Conservation (phyloP, 2,797 vertebrate genomes). For the Myotis vivesi region DNA sequence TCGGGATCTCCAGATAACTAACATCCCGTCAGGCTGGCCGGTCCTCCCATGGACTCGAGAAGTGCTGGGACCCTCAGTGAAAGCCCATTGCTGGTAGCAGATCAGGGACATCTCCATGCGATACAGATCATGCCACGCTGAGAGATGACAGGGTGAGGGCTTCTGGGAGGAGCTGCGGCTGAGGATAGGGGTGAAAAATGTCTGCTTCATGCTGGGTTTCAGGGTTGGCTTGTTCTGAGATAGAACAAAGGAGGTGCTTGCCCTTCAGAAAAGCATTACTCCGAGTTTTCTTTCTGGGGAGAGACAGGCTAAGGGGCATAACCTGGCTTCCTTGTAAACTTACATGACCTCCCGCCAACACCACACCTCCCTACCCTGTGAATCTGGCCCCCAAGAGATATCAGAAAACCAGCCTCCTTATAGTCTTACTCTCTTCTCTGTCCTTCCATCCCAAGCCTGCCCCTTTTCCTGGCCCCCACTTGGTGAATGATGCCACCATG, state of each 20-base stretch:
- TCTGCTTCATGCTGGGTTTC: neutral
- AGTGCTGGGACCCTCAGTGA: neutral
- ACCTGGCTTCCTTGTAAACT: neutral
- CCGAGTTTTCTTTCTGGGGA: neutral
- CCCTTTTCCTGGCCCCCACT: neutral
- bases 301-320: neutral
- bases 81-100: slow-evolving; percentile 27
- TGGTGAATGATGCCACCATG: neutral
- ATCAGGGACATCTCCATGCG: slow-evolving; percentile 50
- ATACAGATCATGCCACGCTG: slow-evolving; percentile 13
- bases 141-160: slow-evolving; percentile 28
- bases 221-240: neutral
- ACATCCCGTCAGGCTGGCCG: neutral
- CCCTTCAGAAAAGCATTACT: neutral
- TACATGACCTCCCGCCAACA: neutral
- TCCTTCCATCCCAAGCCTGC: neutral
- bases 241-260: slow-evolving; percentile 16
- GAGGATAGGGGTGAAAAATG: slow-evolving; percentile 49
- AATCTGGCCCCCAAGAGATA: neutral
- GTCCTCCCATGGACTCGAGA: neutral
- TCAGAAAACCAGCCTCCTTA: neutral
- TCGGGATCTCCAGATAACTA: slow-evolving; percentile 22
- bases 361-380: neutral
- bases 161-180: neutral
- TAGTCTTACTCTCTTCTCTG: neutral